A percentile compares a stretch with the other conserved stretches of the same genome.
phyloP scores from a whole-genome alignment of 2,888 invertebrate genomes.

The Nomada fabriciana region DNA sequence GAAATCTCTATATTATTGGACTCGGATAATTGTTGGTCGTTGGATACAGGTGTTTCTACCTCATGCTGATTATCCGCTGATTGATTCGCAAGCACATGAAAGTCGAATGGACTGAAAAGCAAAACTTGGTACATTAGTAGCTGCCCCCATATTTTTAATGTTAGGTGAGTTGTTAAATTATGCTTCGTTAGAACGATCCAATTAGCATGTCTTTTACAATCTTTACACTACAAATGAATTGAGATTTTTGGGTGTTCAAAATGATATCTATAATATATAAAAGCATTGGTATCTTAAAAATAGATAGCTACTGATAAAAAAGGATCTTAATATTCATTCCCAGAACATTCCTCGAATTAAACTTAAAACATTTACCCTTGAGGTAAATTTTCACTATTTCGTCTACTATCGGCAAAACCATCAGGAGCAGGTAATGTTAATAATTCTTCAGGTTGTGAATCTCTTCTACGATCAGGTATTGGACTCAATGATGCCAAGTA shows the following conservation, averaged over 20 bases:
- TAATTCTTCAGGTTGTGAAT: constrained; percentile 87
- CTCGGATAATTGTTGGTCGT: constrained; percentile 67
- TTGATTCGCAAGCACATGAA: constrained; percentile 65
- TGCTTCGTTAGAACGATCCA: not conserved
- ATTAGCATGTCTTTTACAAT: not conserved
- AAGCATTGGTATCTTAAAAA: not conserved
- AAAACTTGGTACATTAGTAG: constrained; percentile 6
- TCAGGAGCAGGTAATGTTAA: constrained; percentile 90
- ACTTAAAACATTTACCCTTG: constrained; percentile 69
- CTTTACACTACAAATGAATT: not conserved
- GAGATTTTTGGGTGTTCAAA: not conserved
- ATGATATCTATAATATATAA: not conserved
- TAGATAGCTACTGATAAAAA: not conserved
- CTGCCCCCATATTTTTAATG: not conserved
- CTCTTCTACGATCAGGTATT: constrained; percentile 88
- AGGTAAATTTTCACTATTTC: constrained; percentile 83
- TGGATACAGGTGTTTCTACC: constrained; percentile 42
- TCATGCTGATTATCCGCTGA: constrained; percentile 63
- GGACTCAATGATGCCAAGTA: constrained; percentile 88
- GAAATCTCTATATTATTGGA: constrained; percentile 71
- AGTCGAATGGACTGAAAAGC: constrained; percentile 74
- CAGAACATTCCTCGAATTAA: not conserved
- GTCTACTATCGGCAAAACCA: constrained; percentile 93
- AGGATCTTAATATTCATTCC: constrained; percentile 2
- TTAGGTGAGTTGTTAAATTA: not conserved